Base-by-base conservation (phyloP, 2,113 vertebrate species). In the Nipponia nippon region DNA sequence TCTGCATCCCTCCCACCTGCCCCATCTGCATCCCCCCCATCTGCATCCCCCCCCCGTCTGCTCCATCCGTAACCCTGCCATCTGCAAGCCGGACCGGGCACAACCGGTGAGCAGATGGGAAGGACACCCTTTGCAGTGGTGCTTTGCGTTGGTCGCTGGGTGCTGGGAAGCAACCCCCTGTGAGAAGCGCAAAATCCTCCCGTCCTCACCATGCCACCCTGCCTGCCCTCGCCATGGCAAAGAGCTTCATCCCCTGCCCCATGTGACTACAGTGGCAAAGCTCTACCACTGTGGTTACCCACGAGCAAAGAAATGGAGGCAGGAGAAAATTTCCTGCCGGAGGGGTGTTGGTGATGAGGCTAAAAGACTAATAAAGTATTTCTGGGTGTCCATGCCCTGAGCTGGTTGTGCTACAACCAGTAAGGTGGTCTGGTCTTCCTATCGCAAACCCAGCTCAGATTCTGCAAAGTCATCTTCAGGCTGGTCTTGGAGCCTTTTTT, bases 181-280 rank as follows among this genome's bases (percentile, higher is more conserved):
- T 9, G 12, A 65, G 42, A 82, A 70, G 18, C 1, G 36, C 25
- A 46, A 75, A 44, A 61, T 30, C 27, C 50, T 59, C 25, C 82
- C 4, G 2, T 21, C 50, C 59, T 17, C 27, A 15, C 38, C 50
- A 5, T 0, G 4, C 11, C 56, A 53, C 30, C n/a, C 40, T 56
- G 61, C 55, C 79, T 20, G n/a, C 11, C 42, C 7, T 0, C 15
- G 46, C 46, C 40, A 20, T 0, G 9, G 38, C 38, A 32, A 44
- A 76, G 56, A 0, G 0, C 55, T 70, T 84, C 4, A 0, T 49
- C 5, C 46, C 13, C 34, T 44, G 55, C 27, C 34, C 63, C 18
- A 4, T 0, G 21, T 2, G 2, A 46, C 47, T 9, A 6, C 47
- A 6, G 23, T n/a, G 81, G 77, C 53, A 70, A 69, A 83, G 40